These are phyloP conservation scores for Chaetura pelagica DNA, from an alignment of 2,113 vertebrate species.

Conservation along the genomic window DNA sequence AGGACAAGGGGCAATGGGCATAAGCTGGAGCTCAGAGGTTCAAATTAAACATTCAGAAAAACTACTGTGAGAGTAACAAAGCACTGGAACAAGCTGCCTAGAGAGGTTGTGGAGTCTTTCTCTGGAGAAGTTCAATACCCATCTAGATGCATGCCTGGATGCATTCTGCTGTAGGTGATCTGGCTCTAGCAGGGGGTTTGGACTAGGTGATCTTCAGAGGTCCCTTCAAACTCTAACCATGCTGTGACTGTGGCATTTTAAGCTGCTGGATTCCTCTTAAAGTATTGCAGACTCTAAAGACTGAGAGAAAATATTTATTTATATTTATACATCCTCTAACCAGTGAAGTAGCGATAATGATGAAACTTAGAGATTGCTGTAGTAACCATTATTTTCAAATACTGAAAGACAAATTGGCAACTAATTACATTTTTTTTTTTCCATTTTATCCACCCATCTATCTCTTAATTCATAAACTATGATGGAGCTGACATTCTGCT, in stretches of 20 bases:
- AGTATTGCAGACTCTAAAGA: not conserved
- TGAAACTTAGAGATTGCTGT: not conserved
- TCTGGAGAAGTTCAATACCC: too few species aligned
- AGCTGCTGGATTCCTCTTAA: not conserved
- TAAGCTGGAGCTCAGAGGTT: too few species aligned
- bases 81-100: too few species aligned
- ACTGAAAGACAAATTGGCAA: not conserved
- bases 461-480: not conserved
- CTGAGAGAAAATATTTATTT: not conserved
- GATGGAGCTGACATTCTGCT: not conserved
- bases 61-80: too few species aligned
- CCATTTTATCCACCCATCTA: not conserved
- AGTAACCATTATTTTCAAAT: not conserved
- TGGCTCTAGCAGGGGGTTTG: too few species aligned
- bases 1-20: too few species aligned
- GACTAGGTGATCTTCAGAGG: too few species aligned
- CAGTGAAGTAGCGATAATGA: not conserved
- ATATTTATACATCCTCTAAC: fast-evolving
- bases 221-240: too few species aligned
- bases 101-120: too few species aligned
- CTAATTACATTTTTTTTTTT: not conserved
- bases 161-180: too few species aligned
- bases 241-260: not conserved
- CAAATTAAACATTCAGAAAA: too few species aligned
- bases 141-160: too few species aligned